Conservation (phyloP, 2,888 invertebrate species). For the Idaea aversata region DNA sequence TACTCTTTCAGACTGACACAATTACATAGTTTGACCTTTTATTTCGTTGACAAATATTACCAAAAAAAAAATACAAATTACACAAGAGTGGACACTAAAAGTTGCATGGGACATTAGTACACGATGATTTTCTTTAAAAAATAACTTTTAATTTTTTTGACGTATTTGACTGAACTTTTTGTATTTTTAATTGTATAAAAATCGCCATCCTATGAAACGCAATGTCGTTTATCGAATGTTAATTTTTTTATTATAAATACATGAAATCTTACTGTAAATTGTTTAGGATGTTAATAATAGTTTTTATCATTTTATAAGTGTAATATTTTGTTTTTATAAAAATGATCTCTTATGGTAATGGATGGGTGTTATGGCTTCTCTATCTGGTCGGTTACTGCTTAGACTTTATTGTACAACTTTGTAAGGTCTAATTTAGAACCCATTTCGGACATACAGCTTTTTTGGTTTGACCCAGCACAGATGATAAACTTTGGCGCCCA, state of each 20-base stretch:
- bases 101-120: constrained; percentile 40
- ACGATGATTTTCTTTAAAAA: constrained; percentile 71
- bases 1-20: constrained; percentile 43
- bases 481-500: background rate
- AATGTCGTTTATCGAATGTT: constrained; percentile 27
- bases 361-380: constrained; percentile 49
- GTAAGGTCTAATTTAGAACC: constrained; percentile 5
- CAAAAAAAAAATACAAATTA: constrained; percentile 61
- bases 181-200: constrained; percentile 54
- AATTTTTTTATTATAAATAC: constrained; percentile 50
- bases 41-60: constrained; percentile 65
- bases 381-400: constrained; percentile 39
- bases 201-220: constrained; percentile 4
- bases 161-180: constrained; percentile 65
- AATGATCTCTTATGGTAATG: constrained; percentile 77
- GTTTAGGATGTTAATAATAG: constrained; percentile 73
- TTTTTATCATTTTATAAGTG: constrained; percentile 72
- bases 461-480: too few relatives aligned
- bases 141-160: constrained; percentile 63
- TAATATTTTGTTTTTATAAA: constrained; percentile 68
- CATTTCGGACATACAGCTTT: too few relatives aligned
- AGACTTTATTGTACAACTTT: constrained; percentile 22
- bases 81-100: constrained; percentile 35
- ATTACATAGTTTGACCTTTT: constrained; percentile 55
- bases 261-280: constrained; percentile 67